Base-by-base conservation (phyloP, 2,113 vertebrate species). In the Lophius piscatorius region DNA sequence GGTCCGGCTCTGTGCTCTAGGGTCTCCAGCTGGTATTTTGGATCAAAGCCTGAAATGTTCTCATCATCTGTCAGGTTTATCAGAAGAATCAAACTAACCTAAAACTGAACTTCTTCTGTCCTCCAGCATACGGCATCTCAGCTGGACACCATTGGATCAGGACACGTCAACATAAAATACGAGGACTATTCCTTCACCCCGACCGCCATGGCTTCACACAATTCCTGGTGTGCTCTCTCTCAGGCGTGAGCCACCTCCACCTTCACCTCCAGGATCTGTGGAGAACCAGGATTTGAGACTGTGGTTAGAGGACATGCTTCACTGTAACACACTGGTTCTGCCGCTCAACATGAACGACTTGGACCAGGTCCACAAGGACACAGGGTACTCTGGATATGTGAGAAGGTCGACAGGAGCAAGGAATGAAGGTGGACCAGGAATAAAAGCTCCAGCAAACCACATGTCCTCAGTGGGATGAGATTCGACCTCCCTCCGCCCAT, bases 171-270 rank as follows among this genome's bases (percentile, higher is more conserved):
- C 70, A 94, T 98, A 86, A 98, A 96, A 81, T 98, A 94, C 0
- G 96, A 98, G 88, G 95, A 97, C 59, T 98, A 94, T 69, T 68
- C 83, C 18, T 96, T 95, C 74, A 89, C 92, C 0, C 70, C 92
- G 0, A 38, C 80, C 2, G 76, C 89, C 68, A 88, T 95, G 81
- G 80, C 88, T 17, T 80, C 93, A 0, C 96, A 96, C 71, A 91
- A 93, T 80, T 92, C 95, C 63, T 99, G 96, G 95, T 99, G 96
- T 0, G 91, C 96, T 0, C 83, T 98, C 78, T 94, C 95, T 0
- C 90, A 96, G 6, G 95, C 97, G 13, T 99, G 94, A 90, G 33
- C n/a, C n/a, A 3, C 14, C 20, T 21, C n/a, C 5, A n/a, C 16
- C 9, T 4, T 14, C 20, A 13, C 12, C 6, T 6, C 36, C 36